Evolutionary conservation across 1,140 invertebrate genomes (phyloP), one percentile per base, ranked within the genome.

Genomic region (Diachasmimorpha longicaudata): DNA sequence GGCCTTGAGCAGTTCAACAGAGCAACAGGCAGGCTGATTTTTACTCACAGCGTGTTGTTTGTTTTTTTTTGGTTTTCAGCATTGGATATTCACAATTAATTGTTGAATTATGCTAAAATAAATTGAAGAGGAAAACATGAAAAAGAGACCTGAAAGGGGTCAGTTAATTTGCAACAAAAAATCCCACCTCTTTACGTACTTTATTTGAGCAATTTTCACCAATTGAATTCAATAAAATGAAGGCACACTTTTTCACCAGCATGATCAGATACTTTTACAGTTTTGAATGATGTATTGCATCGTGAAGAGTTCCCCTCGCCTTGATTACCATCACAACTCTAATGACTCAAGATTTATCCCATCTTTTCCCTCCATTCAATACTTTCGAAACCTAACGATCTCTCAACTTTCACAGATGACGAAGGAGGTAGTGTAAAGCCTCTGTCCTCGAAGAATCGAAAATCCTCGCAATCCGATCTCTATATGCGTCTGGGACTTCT

Each of bases 401-500:
- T 68, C 19, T 70, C 70, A 72, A 52, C 75, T 81, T 79, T 90
- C 88, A 0, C 88, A 94, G 94, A 94, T 85, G 93, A 94, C 80
- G 94, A 94, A 88, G 92, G 92, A 23, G 91, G 91, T 74, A 90
- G 90, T 79, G 90, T 93, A 71, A 94, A 93, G 83, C 92, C 91
- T 16, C 48, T 88, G 9, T 89, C 86, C 8, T 86, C 88, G 19
- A 89, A 90, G 77, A 90, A 90, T 69, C 91, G 91, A 52, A 91
- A 91, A 76, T 90, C 86, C 0, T 90, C 91, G 16, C 93, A 93
- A 81, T 90, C 90, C 25, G 96, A 97, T 85, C 90, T 98, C 36
- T 96, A 97, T 86, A 95, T 95, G 90, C 90, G 96, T 0, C 88
- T 98, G 31, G 96, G 96, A 4, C 87, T 97, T 8, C 88, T 97